phyloP scores from a whole-genome alignment of 2,113 vertebrate species.

The Leuciscus idus region DNA sequence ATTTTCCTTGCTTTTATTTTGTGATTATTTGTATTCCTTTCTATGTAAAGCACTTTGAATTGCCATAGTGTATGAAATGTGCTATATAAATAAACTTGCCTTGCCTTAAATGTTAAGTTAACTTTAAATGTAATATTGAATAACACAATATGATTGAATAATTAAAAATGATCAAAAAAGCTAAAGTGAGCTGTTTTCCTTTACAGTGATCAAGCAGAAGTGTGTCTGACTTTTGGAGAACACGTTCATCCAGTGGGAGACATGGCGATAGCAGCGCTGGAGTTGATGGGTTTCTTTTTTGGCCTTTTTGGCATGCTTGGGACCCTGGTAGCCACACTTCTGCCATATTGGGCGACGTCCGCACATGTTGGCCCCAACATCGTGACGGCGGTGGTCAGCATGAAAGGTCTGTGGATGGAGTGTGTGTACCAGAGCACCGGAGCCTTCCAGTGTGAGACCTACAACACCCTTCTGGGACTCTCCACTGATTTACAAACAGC shows the following conservation, averaged over 20 bases:
- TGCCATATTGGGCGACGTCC: slow-evolving; percentile 89
- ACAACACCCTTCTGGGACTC: slow-evolving; percentile 91
- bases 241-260: neutral
- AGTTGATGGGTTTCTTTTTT: slow-evolving; percentile 89
- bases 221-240: neutral
- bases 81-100: too few relatives aligned
- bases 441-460: slow-evolving; percentile 95
- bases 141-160: too few relatives aligned
- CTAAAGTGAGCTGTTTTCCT: neutral
- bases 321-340: slow-evolving; percentile 83
- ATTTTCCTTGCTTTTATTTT: too few relatives aligned
- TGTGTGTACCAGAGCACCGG: slow-evolving; percentile 94
- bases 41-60: too few relatives aligned
- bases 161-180: neutral
- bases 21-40: too few relatives aligned
- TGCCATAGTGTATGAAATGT: too few relatives aligned
- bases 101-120: neutral
- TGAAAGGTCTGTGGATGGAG: slow-evolving; percentile 97
- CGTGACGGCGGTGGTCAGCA: slow-evolving; percentile 86
- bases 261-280: slow-evolving; percentile 87
- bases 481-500: slow-evolving; percentile 85
- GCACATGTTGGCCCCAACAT: slow-evolving; percentile 93
- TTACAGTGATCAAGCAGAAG: neutral
- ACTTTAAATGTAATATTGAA: neutral
- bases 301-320: slow-evolving; percentile 88